phyloP scores from a whole-genome alignment of 2,888 invertebrate genomes.

The Mantis religiosa region DNA sequence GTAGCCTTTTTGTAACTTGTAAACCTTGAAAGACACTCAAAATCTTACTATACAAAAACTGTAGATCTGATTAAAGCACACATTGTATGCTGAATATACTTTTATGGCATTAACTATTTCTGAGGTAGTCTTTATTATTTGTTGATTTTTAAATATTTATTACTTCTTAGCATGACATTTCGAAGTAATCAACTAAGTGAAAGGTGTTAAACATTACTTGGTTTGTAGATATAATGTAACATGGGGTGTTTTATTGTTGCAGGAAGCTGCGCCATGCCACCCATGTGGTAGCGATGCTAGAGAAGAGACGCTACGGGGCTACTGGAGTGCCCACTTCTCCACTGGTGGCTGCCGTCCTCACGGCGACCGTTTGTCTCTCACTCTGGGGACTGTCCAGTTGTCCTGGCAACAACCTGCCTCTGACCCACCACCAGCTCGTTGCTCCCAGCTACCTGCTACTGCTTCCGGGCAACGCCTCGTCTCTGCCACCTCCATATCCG shows the following conservation, averaged over 20 bases:
- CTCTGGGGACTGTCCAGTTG: conserved; percentile 26
- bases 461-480: conserved; percentile 26
- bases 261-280: neutral
- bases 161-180: no score
- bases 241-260: neutral
- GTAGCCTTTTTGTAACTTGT: no score
- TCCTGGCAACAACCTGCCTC: neutral
- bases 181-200: no score
- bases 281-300: conserved; percentile 14
- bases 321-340: conserved; percentile 19
- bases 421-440: neutral
- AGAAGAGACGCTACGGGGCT: conserved; percentile 25
- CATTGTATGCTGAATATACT: no score
- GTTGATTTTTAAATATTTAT: no score
- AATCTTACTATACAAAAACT: no score
- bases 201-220: no score
- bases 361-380: conserved; percentile 23
- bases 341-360: conserved; percentile 19
- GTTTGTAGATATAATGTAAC: no score
- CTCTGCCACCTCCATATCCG: conserved; percentile 26
- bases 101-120: no score
- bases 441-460: conserved; percentile 28
- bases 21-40: no score
- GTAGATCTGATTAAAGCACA: no score
- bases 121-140: no score